Evolutionary conservation across 2,888 invertebrate genomes (phyloP), one percentile per base, ranked within the genome.

Genomic region (Smittia aterrima): DNA sequence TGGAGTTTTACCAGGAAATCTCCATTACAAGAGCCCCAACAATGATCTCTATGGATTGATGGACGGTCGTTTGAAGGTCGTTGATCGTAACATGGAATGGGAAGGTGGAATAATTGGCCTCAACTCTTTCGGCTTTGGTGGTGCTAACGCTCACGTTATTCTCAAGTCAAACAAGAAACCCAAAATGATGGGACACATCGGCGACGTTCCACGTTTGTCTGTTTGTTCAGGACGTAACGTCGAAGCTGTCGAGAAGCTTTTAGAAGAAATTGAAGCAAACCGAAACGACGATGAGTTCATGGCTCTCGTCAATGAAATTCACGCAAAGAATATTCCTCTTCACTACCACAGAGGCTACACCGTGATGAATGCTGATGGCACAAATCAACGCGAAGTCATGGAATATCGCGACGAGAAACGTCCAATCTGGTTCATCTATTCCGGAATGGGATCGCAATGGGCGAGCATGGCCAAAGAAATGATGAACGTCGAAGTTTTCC

Each of bases 361-460:
- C 20, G 85, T 98, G 72, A 83, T 95, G 38, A 88, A 88, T 76
- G 85, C 85, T 38, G 84, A 85, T 18, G 80, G 79, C 1, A 76
- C 80, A 4, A 79, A 81, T 1, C 80, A 82, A 27, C 83, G 85
- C 13, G 90, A 90, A 79, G 82, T 88, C 0, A 74, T 80, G 1
- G 84, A 85, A 66, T 80, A 78, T 75, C 81, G 83, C 9, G 84
- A 85, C 13, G 90, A 90, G 54, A 87, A 87, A 76, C 87, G 93
- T 13, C 95, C 97, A 0, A 84, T 98, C 74, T 98, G 97, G 95
- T 98, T 89, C 83, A 88, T 98, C 76, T 98, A 96, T 85, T 92
- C 96, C 64, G 99, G 99, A 75, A 98, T 99, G 98, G 98, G 98
- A 13, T 92, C 94, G 54, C 98, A 98, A 84, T 98, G 98, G 98